A percentile compares a stretch with the other conserved stretches of the same genome.
phyloP scores from a whole-genome alignment of 2,113 vertebrate species.

The Piprites chloris region DNA sequence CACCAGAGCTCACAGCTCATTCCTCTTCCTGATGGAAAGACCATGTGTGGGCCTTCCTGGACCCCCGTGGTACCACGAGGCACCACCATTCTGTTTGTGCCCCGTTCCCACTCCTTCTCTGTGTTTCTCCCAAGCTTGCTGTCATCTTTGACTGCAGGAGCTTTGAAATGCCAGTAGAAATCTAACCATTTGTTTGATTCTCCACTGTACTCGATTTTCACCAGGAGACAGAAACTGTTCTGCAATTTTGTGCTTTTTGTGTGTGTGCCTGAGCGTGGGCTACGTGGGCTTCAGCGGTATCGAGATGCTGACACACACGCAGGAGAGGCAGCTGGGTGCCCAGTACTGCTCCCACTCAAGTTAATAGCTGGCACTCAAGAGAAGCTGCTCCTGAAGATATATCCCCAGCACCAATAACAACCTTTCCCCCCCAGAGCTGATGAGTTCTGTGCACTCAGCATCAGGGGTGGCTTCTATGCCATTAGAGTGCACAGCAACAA shows the following conservation, averaged over 20 bases:
- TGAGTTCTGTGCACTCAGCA: not conserved
- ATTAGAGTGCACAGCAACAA: not conserved
- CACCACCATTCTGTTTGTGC: not conserved
- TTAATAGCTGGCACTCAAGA: not conserved
- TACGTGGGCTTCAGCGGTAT: not conserved
- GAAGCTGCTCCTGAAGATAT: not conserved
- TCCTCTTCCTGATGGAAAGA: not conserved
- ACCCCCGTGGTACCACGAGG: not conserved
- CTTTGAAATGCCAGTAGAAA: not conserved
- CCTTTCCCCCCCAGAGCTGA: not conserved
- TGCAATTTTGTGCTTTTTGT: conserved; percentile 3
- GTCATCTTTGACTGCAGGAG: not conserved
- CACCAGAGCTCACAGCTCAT: not conserved
- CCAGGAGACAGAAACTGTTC: not conserved
- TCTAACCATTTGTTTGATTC: not conserved
- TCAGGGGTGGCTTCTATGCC: conserved; percentile 16
- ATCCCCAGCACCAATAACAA: not conserved
- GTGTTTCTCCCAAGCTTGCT: not conserved
- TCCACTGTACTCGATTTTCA: not conserved
- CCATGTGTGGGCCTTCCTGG: not conserved
- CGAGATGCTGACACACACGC: not conserved
- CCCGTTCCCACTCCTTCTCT: not conserved
- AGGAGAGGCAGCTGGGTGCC: conserved; percentile 37
- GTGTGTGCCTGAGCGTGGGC: not conserved
- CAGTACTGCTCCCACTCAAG: conserved; percentile 33